Conservation (phyloP, 2,888 invertebrate species). For the Pegoplata infirma region DNA sequence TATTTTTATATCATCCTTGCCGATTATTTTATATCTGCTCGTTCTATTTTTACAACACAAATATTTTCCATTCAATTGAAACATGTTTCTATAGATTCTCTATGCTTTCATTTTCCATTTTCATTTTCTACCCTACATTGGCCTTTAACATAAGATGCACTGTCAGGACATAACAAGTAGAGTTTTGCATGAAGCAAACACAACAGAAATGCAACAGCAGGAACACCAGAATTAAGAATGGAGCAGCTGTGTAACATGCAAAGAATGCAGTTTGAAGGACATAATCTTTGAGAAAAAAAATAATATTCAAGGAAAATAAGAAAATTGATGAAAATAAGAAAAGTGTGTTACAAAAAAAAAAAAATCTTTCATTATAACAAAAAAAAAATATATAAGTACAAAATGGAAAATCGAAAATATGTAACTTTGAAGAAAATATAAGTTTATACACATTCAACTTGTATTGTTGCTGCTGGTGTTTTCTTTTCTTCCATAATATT, state of each 20-base stretch:
- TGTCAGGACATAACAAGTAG: conserved; percentile 37
- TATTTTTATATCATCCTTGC: too few relatives aligned
- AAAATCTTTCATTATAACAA: background rate
- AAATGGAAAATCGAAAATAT: conserved; percentile 45
- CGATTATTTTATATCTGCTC: too few relatives aligned
- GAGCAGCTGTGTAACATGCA: conserved; percentile 30
- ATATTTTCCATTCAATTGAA: conserved; percentile 28
- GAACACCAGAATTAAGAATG: too few relatives aligned
- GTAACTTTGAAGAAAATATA: background rate
- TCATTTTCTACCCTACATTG: conserved; percentile 29
- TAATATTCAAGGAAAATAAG: background rate
- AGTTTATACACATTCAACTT: background rate
- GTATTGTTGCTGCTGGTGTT: background rate
- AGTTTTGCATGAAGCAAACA: conserved; percentile 28
- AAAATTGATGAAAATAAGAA: too few relatives aligned
- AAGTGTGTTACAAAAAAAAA: conserved; percentile 12
- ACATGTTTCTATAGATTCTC: conserved; percentile 24
- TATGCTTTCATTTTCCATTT: background rate
- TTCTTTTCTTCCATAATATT: conserved; percentile 1
- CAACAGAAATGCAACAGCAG: conserved; percentile 23
- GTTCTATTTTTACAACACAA: background rate
- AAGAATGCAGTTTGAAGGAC: conserved; percentile 37
- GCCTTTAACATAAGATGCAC: conserved; percentile 33
- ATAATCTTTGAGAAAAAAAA: conserved; percentile 32
- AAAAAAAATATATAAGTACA: conserved; percentile 8